Evolutionary conservation across 1,140 invertebrate genomes (phyloP), one percentile per base, ranked within the genome.

Genomic region (Zaprionus tsacasi): DNA sequence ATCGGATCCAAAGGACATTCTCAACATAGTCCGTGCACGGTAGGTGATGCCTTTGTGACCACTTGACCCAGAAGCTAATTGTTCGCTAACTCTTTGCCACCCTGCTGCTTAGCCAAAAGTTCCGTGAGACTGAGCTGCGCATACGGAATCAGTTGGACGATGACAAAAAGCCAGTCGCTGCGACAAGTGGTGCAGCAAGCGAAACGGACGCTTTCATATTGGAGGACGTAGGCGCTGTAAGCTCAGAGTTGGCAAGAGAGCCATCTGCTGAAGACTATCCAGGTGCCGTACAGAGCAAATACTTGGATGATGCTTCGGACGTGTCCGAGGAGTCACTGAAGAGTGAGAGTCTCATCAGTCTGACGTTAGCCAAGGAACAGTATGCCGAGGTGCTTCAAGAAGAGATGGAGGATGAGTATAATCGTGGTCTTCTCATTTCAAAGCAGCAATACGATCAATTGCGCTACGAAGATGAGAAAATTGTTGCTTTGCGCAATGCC

Each of bases 351-450:
- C 75, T 79, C 40, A 90, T 89, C 52, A 91, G 88, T 11, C 25
- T 92, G 6, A 79, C 58, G 0, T 55, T 90, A 43, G 82, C 88
- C 56, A 92, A 89, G 59, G 78, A 88, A 59, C 78, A 91, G 6
- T 90, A 91, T 21, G 87, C 81, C 45, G 79, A 78, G 21, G 79
- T 88, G 30, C 67, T 92, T 7, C 72, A 92, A 50, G 59, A 72
- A 17, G 88, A 92, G 50, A 90, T 92, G 82, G 90, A 92, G 59
- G 78, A 85, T 30, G 91, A 91, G 73, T 88, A 92, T 33, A 79
- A 87, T 50, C 77, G 86, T 0, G 90, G 88, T 11, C 40, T 89
- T 27, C 70, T 92, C 52, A 91, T 91, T 30, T 90, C 91, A 5
- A 89, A 89, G 55, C 65, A 81, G 25, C 90, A 92, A 71, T 92